Evolutionary conservation across 64 coral and sea anemone species (phyloP), one percentile per base, ranked within the genome.

Genomic region (Pocillopora damicornis): DNA sequence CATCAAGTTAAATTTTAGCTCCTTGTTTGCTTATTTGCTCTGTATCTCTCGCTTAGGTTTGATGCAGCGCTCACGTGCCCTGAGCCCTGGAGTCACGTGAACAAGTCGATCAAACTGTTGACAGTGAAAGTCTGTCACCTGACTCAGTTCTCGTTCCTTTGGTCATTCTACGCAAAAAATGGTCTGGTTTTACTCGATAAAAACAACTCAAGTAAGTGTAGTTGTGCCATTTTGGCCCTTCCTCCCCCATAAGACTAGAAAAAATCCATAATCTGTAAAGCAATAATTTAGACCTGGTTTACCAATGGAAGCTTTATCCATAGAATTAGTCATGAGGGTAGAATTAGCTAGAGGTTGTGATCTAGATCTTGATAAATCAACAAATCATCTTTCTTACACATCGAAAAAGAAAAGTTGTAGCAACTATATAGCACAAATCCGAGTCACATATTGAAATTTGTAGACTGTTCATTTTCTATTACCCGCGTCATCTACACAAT

Each of bases 51-150:
- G 71, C 23, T 2, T 14, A 98, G 95, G 95, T 80, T 89, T 25
- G 92, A 98, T 77, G 96, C 96, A 0, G 74, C 96, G 11, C 87
- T 87, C 13, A 94, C 96, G 1, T 98, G 96, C 60, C 96, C 90
- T n/a, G 88, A 92, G 35, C 96, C 96, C 2, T 98, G 92, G 92
- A 88, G 78, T 81, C 89, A 94, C 51, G 92, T 95, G 25, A 94
- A 98, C 89, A 73, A 74, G 59, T 75, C 92, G 30, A 89, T 88
- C 14, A 98, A 98, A 63, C 59, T 94, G 15, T 79, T 98, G 15
- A 92, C 89, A 71, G 88, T 98, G 0, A 79, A 94, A 76, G 89
- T 98, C 20, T 97, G 94, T 76, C 94, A 97, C 63, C 60, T 90
- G 30, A 92, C 90, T 6, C 87, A 92, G 36, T 96, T 92, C 58